These are phyloP conservation scores for Vannuccia rotundouncinata DNA, from an alignment of 2,888 invertebrate species.

Conservation along the genomic window DNA sequence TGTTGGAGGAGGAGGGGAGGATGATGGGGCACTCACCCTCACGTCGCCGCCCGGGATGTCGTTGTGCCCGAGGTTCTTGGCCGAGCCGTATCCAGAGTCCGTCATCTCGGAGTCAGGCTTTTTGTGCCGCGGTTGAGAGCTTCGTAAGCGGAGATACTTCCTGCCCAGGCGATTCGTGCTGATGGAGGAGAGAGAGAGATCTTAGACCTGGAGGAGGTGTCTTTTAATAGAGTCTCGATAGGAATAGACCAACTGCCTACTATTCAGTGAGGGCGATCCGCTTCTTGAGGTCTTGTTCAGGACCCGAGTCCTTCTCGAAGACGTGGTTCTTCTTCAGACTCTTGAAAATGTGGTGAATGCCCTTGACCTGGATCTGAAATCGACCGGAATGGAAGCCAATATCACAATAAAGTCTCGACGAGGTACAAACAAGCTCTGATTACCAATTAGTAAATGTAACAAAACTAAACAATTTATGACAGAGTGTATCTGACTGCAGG, in stretches of 20 bases:
- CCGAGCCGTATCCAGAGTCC: conserved; percentile 3
- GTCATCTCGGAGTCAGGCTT: neutral
- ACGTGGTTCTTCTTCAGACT: neutral
- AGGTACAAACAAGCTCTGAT: too few species aligned
- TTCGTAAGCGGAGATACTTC: neutral
- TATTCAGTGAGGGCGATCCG: neutral
- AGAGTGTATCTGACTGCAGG: too few species aligned
- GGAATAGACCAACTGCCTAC: neutral
- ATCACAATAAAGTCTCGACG: too few species aligned
- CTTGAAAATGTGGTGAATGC: neutral
- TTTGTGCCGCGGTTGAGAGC: neutral
- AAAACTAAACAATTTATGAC: too few species aligned
- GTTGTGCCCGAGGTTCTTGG: too few species aligned
- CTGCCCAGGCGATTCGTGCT: neutral
- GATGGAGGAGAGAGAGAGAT: neutral
- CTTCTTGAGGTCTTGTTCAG: neutral
- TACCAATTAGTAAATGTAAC: too few species aligned
- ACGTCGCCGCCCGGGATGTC: too few species aligned
- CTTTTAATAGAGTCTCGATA: neutral
- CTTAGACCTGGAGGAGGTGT: neutral
- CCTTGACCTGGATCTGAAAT: conserved; percentile 6
- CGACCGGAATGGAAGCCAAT: too few species aligned
- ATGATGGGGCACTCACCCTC: too few species aligned
- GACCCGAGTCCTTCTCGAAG: neutral
- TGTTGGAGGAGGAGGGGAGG: too few species aligned